Evolutionary conservation across 1,140 invertebrate species (phyloP), one percentile per base, ranked within the genome.

Genomic region (Papilio polytes): DNA sequence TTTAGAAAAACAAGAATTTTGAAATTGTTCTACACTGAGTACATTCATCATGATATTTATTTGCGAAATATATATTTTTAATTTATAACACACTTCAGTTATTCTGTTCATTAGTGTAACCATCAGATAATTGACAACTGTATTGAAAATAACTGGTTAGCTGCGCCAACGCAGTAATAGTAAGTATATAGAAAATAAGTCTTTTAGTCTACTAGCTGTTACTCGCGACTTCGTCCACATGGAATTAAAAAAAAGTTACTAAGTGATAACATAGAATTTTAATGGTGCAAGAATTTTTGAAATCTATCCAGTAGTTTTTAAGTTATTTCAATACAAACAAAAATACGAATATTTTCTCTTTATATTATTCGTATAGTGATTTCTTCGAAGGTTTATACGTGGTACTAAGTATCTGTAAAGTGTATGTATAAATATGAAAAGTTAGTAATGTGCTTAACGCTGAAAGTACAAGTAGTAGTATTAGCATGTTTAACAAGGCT

Each of bases 1-100:
- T 46, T 76, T 20, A 15, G 74, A 76, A 51, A 26, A 76, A 76
- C 46, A 73, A 20, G 31, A 41, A 44, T 41, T 73, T 73, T 73
- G 41, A 18, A 73, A 46, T 18, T 18, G 3, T 41, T 72, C 36
- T 26, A 10, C 10, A 36, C 10, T n/a, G n/a, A 70, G 63, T 31
- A 70, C 26, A 6, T n/a, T 73, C 2, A 22, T 66, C 10, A 26
- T 70, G 13, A 18, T 70, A 31, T 70, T 70, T 12, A 41, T 41
- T 31, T 12, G 1, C 2, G 4, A 22, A 36, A 13, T 63, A 18
- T 6, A 1, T 15, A n/a, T 26, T 31, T 31, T 31, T 31, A 66
- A 1, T 66, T n/a, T 56, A 56, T 56, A 6, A 56, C 18, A 46
- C 2, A 53, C 18, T 4, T 53, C 15, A 53, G 9, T 48, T 48